These are phyloP conservation scores for Motacilla alba DNA, from an alignment of 2,113 vertebrate genomes.

Conservation along the genomic window DNA sequence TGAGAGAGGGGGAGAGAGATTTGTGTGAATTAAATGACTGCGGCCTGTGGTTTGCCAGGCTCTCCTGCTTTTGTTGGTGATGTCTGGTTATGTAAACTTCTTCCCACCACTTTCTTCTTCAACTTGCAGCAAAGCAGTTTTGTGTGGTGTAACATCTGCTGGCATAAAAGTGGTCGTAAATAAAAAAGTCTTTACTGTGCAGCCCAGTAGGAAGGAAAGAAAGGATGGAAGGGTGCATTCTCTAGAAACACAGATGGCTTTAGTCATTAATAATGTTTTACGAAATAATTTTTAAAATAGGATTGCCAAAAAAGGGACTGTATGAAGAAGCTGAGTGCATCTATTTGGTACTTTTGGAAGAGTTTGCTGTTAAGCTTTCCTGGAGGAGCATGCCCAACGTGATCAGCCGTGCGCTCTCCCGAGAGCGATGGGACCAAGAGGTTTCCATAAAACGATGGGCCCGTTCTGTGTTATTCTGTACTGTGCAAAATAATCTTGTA, in stretches of 20 bases:
- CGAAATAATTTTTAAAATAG: neutral
- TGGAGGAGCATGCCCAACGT: neutral
- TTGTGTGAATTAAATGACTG: neutral
- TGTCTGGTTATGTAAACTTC: neutral
- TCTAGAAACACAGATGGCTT: neutral
- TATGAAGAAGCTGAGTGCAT: neutral
- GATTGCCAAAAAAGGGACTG: neutral
- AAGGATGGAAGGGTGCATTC: neutral
- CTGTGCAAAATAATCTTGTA: neutral
- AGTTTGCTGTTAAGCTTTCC: neutral
- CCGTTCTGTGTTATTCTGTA: neutral
- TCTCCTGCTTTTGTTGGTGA: neutral
- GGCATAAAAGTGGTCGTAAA: neutral
- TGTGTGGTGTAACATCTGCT: neutral
- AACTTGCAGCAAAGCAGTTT: constrained; percentile 21
- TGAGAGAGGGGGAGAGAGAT: neutral
- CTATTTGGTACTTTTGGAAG: neutral
- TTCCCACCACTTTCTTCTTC: constrained; percentile 10
- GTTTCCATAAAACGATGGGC: accelerated
- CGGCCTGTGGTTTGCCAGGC: neutral
- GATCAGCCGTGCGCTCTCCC: neutral
- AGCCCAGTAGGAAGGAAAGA: neutral
- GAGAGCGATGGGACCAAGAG: neutral
- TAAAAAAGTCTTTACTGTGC: neutral
- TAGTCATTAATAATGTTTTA: neutral